Evolutionary conservation across 2,888 invertebrate species (phyloP), one percentile per base, ranked within the genome.

Genomic region (Drosophila histrio): DNA sequence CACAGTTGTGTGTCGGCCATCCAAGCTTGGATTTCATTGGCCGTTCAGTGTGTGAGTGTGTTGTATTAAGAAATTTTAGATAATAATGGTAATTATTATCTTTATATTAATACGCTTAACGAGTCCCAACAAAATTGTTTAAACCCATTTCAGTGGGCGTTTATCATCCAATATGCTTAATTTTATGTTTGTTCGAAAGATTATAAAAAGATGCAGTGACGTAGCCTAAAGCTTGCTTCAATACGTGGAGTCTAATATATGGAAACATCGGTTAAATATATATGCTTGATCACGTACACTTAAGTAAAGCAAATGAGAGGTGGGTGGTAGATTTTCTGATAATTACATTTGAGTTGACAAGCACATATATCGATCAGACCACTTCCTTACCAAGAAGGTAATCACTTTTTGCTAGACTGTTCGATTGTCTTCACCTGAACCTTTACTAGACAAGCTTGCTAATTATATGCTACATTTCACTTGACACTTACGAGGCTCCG

Each of bases 401-500:
- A 36, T 8, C 36, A 19, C n/a, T 38, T 11, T n/a, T 8, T 13
- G 22, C 21, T 22, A 3, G 4, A 21, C n/a, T 39, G n/a, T 21
- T 19, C 11, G 6, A 39, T 21, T 39, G 2, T 39, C 19, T 21
- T 21, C 6, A 21, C n/a, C 21, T 13, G 41, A 41, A 1, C 22
- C 32, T 32, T 22, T 21, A 24, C 19, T 41, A 43, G 4, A n/a
- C 19, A 2, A 32, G 22, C 34, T 13, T 46, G 28, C 34, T 11
- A 32, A 19, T 19, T 38, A 39, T 8, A 2, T 19, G 11, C 6
- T 11, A 17, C 41, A 49, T 17, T 49, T 11, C 63, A 56, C 65
- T 62, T 62, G 30, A 57, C 58, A 93, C 77, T 90, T 89, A 90
- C 90, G 89, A 80, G 89, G 87, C 72, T 89, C 88, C 17, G 84